Evolutionary conservation across 2,888 invertebrate genomes (phyloP).

Genomic region (Drymonia ruficornis): DNA sequence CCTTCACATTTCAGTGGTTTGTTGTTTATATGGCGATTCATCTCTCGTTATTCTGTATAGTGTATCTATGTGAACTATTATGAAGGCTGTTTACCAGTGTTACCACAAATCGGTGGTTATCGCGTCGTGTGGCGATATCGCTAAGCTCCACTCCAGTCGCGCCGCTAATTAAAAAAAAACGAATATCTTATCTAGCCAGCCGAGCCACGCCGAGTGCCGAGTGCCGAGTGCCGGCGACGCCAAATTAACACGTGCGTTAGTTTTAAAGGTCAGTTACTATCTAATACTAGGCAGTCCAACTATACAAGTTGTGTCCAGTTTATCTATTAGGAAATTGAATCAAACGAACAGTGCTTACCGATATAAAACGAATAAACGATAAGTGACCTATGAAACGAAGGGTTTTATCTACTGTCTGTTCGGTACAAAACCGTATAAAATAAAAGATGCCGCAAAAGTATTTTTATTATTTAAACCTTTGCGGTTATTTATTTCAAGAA

Average conservation of each 20-base stretch:
- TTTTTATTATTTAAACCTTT: background rate
- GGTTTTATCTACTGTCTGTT: no score
- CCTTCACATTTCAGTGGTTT: no score
- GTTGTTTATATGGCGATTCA: no score
- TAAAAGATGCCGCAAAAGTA: no score
- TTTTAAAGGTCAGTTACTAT: background rate
- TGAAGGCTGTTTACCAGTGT: background rate
- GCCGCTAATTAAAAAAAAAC: slow-evolving; percentile 28
- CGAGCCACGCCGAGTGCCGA: background rate
- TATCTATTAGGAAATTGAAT: no score
- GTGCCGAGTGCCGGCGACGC: no score
- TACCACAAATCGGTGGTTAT: slow-evolving; percentile 19
- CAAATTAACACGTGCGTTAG: slow-evolving; percentile 12
- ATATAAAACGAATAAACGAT: background rate
- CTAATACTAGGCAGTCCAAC: background rate
- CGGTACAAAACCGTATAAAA: no score
- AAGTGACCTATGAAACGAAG: no score
- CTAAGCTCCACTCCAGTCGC: slow-evolving; percentile 18
- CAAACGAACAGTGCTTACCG: no score
- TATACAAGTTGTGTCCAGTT: background rate
- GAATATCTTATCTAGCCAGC: slow-evolving; percentile 15
- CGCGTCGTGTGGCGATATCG: slow-evolving; percentile 10
- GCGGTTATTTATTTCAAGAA: background rate
- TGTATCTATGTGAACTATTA: no score
- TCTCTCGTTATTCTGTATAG: background rate